Evolutionary conservation across 1,140 invertebrate species (phyloP), one percentile per base, ranked within the genome.

Genomic region (Danaus melanippus): DNA sequence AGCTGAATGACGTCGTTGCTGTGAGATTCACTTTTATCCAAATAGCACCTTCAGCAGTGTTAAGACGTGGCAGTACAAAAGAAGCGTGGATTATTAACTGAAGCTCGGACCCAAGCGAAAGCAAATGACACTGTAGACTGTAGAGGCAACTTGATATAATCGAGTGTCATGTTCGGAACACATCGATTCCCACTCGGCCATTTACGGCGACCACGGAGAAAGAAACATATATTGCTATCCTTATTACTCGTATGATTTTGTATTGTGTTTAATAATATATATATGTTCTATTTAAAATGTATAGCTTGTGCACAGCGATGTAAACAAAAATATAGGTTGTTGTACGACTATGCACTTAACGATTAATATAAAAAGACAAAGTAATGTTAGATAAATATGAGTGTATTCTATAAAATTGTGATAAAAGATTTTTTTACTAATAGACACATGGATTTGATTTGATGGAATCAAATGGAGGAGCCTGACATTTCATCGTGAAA

Each of bases 101-200:
- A 56, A 49, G 59, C 50, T 61, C 58, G 67, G 42, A 52, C 63
- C 71, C 72, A 62, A 68, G 76, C 76, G 79, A 81, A 85, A 83
- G 77, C 74, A 71, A 70, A 57, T 63, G 56, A 64, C 63, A 52
- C 53, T 48, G 51, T 46, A 32, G 52, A 52, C 53, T 48, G 51
- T 46, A 32, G 52, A 52, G 2, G 56, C 49, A 46, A 54, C 53
- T 43, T 51, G 57, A 52, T 60, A 65, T 61, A 49, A 53, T 67
- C 66, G 56, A 58, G 58, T 71, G 12, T 43, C 10, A 11, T 12
- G 32, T 71, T 79, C 74, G 77, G 55, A 42, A 69, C 69, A 76
- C 77, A 84, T 84, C 79, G 82, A 81, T 82, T 80, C 58, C 60
- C 15, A 70, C 56, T 85, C 82, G 80, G 69, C 40, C 46, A 54